Evolutionary conservation across 2,888 invertebrate species (phyloP).

Genomic region (Leptinotarsa juncta): DNA sequence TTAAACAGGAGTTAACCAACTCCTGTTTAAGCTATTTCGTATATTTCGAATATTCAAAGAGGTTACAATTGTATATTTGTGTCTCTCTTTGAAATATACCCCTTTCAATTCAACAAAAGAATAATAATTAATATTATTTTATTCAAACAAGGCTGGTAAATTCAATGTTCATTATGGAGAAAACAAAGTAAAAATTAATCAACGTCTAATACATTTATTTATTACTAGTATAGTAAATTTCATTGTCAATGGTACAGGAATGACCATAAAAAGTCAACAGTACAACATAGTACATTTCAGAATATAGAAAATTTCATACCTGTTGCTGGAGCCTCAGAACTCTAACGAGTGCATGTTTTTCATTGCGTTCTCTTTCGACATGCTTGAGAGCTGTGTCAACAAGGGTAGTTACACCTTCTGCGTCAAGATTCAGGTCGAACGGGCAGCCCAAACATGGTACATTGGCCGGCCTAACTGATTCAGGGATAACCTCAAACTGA

Average conservation of each 20-base stretch:
- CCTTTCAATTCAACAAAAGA: too few species aligned
- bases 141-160: too few species aligned
- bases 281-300: neutral
- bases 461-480: neutral
- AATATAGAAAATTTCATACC: constrained; percentile 56
- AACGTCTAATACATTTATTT: too few species aligned
- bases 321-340: constrained; percentile 70
- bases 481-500: constrained; percentile 43
- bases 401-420: constrained; percentile 68
- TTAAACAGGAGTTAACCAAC: too few species aligned
- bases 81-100: too few species aligned
- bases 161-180: too few species aligned
- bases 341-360: constrained; percentile 64
- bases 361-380: constrained; percentile 59
- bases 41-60: too few species aligned
- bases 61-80: too few species aligned
- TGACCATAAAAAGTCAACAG: neutral
- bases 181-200: too few species aligned
- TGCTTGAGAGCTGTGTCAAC: constrained; percentile 68
- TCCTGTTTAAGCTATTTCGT: too few species aligned
- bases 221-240: too few species aligned
- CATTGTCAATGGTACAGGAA: neutral
- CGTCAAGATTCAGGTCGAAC: constrained; percentile 67
- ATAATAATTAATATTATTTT: too few species aligned
- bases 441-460: constrained; percentile 69